Base-by-base conservation (phyloP, 2,888 invertebrate genomes). In the Gryllus longicercus region DNA sequence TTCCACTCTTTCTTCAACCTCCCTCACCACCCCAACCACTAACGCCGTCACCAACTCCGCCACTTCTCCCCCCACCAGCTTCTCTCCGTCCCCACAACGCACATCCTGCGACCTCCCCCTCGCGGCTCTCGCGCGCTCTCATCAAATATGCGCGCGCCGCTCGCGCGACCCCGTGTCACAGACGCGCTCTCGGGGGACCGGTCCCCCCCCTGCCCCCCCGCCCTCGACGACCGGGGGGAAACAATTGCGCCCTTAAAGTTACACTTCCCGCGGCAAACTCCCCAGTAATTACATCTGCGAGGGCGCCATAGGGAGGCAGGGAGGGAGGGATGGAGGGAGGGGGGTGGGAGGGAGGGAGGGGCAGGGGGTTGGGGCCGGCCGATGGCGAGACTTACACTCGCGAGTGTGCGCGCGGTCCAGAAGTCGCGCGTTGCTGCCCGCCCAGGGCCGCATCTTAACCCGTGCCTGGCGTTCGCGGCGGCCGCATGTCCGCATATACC, bases 171-270 rank as follows among this genome's bases (percentile, higher is more conserved):
- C 8, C 63, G 63, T 63, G 63, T 63, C 8, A 63, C 63, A 63
- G n/a, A 1, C 63, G n/a, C n/a, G 14, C 63, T 1, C 63, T n/a
- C 63, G 12, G n/a, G 16, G 63, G 63, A 63, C 14, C 63, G 63
- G 16, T n/a, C 14, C 63, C 16, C 63, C n/a, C 63, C 5, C 63
- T 11, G 5, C 3, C 38, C 5, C 63, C 11, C 63, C 1, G 1
- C n/a, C n/a, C n/a, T 14, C 63, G 16, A 5, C n/a, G 1, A 1
- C 63, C 63, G n/a, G 63, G 12, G 63, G 63, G 63, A 63, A 63
- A 63, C 63, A 63, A 63, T 63, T 63, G 63, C 63, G n/a, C 63
- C 63, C 63, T 63, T 63, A 63, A 63, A 18, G 63, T 63, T 63
- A 18, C 63, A 18, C 63, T 63, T n/a, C 63, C 16, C 63, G 16